phyloP scores from a whole-genome alignment of 2,888 invertebrate species.

The Macaria liturata region DNA sequence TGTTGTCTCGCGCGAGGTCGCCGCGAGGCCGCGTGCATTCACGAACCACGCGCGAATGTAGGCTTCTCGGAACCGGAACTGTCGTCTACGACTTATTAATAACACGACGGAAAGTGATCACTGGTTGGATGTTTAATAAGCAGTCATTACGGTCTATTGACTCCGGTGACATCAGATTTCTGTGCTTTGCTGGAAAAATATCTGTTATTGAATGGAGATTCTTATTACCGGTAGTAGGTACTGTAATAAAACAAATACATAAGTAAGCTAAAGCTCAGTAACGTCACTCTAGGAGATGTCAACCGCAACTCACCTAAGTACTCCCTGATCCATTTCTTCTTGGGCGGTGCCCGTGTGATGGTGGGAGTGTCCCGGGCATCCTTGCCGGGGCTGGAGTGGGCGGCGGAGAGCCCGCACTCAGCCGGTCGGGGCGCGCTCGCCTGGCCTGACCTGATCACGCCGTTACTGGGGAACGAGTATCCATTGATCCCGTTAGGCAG shows the following conservation, averaged over 20 bases:
- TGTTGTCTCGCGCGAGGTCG: slow-evolving; percentile 49
- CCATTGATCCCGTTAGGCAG: slow-evolving; percentile 48
- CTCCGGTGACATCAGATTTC: no score
- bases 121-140: no score
- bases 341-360: slow-evolving; percentile 82
- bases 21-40: slow-evolving; percentile 50
- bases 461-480: slow-evolving; percentile 56
- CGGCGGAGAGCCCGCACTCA: slow-evolving; percentile 49
- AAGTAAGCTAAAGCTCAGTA: not conserved
- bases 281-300: not conserved
- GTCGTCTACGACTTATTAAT: not conserved
- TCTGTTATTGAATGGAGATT: no score
- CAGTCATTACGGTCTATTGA: no score
- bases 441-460: slow-evolving; percentile 47
- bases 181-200: no score
- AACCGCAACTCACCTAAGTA: slow-evolving; percentile 81
- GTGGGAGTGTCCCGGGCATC: slow-evolving; percentile 53
- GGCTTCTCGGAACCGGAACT: slow-evolving; percentile 10
- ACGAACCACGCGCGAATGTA: slow-evolving; percentile 26
- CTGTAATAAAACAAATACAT: no score
- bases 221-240: no score
- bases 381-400: slow-evolving; percentile 48
- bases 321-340: slow-evolving; percentile 89
- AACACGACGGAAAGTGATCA: slow-evolving; percentile 2
- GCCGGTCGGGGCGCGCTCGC: slow-evolving; percentile 47